Evolutionary conservation across 1,140 invertebrate species (phyloP), one percentile per base, ranked within the genome.

Genomic region (Aleiodes sp.): DNA sequence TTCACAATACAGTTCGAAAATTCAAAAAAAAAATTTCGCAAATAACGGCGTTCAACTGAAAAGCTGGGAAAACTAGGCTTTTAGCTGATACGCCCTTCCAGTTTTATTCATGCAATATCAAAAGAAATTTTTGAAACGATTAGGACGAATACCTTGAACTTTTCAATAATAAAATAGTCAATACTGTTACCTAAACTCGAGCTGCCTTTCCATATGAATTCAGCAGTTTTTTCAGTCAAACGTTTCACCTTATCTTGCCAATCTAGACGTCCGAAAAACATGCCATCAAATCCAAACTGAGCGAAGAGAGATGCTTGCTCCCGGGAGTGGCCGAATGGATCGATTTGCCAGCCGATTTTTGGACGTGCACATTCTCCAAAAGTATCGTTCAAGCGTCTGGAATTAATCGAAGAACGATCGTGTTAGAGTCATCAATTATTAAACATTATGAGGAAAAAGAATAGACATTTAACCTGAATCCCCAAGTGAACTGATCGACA

Each of bases 401-500:
- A 52, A 60, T 10, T 9, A 56, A 64, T 41, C 2, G 19, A 70
- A 57, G 7, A 41, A 35, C 1, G 31, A 60, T 21, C 21, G 24
- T 21, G 33, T 24, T 39, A 41, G 16, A 2, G 12, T 31, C 16
- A 63, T 2, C n/a, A 16, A 19, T 29, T 10, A 19, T 12, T 14
- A n/a, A 33, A 33, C 31, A 33, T 33, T 33, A 33, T 33, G 9
- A 33, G 9, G 9, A 33, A 33, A 33, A 4, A 33, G 9, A 33
- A 7, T 33, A 7, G 9, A 7, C 9, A 0, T 6, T 33, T 33
- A 33, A 93, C 92, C 88, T 90, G 29, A 94, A 86, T 9, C 92
- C 93, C 89, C 90, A 92, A 7, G 91, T 90, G 78, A 97, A 96
- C 83, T 99, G 96, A 85, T 99, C 97, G 28, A 99, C 92, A 9